phyloP scores from a whole-genome alignment of 2,888 invertebrate species.

The Cheilosia variabilis region DNA sequence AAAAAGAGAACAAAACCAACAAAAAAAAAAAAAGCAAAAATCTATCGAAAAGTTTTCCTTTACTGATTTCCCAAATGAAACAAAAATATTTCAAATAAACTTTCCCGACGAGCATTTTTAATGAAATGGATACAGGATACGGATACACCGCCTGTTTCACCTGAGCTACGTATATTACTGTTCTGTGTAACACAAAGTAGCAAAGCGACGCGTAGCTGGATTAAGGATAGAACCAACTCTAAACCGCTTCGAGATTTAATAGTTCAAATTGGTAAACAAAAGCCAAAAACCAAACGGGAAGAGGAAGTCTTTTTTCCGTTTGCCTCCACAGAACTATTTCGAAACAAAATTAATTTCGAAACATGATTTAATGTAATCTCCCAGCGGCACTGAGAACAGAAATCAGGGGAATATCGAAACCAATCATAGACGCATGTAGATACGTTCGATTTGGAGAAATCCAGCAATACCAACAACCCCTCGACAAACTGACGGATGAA shows the following conservation, averaged over 20 bases:
- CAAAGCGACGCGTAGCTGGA: constrained; percentile 19
- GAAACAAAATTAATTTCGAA: constrained; percentile 52
- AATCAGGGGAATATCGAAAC: constrained; percentile 7
- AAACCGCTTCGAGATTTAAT: too few relatives aligned
- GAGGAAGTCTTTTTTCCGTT: not conserved
- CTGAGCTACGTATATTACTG: not conserved
- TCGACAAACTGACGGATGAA: constrained; percentile 6
- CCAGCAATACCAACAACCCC: too few relatives aligned
- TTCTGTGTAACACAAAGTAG: not conserved
- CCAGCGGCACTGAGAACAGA: not conserved
- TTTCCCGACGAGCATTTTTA: constrained; percentile 61
- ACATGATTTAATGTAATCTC: constrained; percentile 42
- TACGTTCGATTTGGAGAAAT: not conserved
- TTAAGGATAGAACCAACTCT: too few relatives aligned
- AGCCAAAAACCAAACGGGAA: not conserved
- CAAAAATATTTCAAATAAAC: constrained; percentile 71
- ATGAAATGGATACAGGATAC: constrained; percentile 40
- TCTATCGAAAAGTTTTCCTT: constrained; percentile 76
- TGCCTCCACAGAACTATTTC: constrained; percentile 38
- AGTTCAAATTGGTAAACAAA: too few relatives aligned
- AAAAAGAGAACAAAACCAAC: not conserved
- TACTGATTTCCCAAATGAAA: constrained; percentile 78
- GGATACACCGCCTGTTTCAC: not conserved
- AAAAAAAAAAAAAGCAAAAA: constrained; percentile 1
- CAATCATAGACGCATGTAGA: constrained; percentile 4